These are phyloP conservation scores for Thereva nobilitata DNA, from an alignment of 2,888 invertebrate species.

Conservation along the genomic window DNA sequence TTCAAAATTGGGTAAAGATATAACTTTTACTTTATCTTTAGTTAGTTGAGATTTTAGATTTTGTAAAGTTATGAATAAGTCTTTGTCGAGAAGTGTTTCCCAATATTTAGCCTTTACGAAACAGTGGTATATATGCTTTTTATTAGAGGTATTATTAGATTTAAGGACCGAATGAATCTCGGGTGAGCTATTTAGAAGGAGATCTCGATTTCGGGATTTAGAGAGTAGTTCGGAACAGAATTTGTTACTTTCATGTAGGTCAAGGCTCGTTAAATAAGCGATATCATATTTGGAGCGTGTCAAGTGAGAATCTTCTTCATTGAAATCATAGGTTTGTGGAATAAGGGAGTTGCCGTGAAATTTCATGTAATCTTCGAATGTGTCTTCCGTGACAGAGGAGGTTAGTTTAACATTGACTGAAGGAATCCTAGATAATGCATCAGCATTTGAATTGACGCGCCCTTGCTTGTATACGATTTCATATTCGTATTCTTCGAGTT, in stretches of 20 bases:
- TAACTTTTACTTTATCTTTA: conserved; percentile 8
- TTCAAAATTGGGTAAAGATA: too few species aligned
- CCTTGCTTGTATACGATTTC: conserved; percentile 42
- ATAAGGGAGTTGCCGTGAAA: conserved; percentile 12
- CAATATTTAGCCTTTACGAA: conserved; percentile 28
- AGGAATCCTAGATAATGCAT: conserved; percentile 45
- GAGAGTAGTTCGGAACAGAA: not conserved
- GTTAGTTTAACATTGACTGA: not conserved
- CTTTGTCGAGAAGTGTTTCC: not conserved
- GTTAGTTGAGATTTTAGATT: conserved; percentile 8
- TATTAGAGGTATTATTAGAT: not conserved
- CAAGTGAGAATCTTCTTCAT: conserved; percentile 8
- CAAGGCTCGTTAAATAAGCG: not conserved
- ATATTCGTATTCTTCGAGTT: conserved; percentile 5
- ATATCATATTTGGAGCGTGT: conserved; percentile 1
- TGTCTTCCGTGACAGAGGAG: not conserved
- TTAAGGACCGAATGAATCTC: conserved; percentile 25
- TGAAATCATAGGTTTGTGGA: conserved; percentile 1
- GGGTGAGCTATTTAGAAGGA: conserved; percentile 6
- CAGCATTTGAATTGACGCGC: conserved; percentile 46
- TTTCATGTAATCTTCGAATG: conserved; percentile 25
- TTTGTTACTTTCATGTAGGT: not conserved
- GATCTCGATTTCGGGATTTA: not conserved
- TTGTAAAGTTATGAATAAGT: conserved; percentile 13
- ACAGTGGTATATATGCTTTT: conserved; percentile 15